These are phyloP conservation scores for Agrotis segetum DNA, from an alignment of 2,888 invertebrate species.

Conservation along the genomic window DNA sequence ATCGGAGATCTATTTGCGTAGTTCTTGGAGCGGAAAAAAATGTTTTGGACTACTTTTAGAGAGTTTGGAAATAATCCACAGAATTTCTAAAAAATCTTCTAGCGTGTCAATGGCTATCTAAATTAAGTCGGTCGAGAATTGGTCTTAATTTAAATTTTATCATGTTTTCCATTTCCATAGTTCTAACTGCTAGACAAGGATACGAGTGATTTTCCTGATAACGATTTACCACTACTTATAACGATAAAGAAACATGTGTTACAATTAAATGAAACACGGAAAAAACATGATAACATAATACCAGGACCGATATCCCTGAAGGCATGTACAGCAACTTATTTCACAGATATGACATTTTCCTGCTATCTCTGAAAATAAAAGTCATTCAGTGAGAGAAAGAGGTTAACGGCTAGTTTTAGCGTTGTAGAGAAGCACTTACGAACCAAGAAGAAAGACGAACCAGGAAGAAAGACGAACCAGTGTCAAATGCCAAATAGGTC, in stretches of 20 bases:
- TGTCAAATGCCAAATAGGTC: no score
- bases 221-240: neutral
- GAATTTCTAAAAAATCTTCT: no score
- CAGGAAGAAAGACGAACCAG: no score
- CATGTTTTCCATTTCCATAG: neutral
- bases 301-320: neutral
- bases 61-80: neutral
- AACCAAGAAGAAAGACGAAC: no score
- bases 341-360: neutral
- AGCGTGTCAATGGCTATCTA: no score
- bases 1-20: conserved; percentile 36
- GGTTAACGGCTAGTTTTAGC: no score
- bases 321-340: neutral
- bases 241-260: neutral
- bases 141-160: neutral
- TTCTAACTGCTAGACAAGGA: neutral
- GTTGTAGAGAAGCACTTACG: no score
- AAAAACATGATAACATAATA: neutral
- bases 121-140: neutral
- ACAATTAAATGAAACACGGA: neutral
- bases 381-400: neutral
- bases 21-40: neutral
- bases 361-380: conserved; percentile 2
- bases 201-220: neutral
- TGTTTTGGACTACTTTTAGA: conserved; percentile 6